Percentiles rank a stretch among this genome's conserved stretches.
These are phyloP conservation scores for Manduca sexta DNA, from an alignment of 1,140 invertebrate species.

Conservation along the genomic window DNA sequence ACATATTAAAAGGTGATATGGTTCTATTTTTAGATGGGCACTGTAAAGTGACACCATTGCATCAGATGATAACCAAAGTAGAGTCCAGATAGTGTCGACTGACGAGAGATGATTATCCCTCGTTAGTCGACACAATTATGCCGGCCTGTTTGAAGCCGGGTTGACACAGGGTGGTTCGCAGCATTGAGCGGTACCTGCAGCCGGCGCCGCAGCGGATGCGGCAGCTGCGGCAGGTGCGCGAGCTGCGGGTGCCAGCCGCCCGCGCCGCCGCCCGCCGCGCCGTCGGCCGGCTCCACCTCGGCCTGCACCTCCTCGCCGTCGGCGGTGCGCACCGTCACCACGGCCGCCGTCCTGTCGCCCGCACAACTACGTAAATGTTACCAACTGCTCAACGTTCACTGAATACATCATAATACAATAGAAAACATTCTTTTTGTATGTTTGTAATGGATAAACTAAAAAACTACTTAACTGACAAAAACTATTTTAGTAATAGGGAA, in stretches of 20 bases:
- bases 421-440: too few species aligned
- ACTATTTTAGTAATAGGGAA: too few species aligned
- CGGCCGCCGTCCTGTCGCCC: conserved; percentile 33
- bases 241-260: conserved; percentile 69
- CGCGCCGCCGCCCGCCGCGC: conserved; percentile 29
- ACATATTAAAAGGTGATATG: background rate
- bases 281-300: conserved; percentile 6
- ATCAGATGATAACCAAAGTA: too few species aligned
- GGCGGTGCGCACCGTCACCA: conserved; percentile 67
- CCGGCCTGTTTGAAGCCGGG: too few species aligned
- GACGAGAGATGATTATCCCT: too few species aligned
- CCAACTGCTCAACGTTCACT: background rate
- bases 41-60: too few species aligned
- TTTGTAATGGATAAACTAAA: too few species aligned
- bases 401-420: background rate
- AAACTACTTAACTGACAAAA: too few species aligned
- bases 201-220: conserved; percentile 59
- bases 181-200: conserved; percentile 29
- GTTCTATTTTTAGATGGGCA: background rate
- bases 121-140: too few species aligned
- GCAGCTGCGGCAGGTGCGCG: conserved; percentile 71
- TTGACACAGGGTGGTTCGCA: too few species aligned
- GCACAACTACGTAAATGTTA: too few species aligned
- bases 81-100: too few species aligned
- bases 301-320: conserved; percentile 31